Conservation (phyloP, 64 coral and sea anemone species). For the Actinia tenebrosa region DNA sequence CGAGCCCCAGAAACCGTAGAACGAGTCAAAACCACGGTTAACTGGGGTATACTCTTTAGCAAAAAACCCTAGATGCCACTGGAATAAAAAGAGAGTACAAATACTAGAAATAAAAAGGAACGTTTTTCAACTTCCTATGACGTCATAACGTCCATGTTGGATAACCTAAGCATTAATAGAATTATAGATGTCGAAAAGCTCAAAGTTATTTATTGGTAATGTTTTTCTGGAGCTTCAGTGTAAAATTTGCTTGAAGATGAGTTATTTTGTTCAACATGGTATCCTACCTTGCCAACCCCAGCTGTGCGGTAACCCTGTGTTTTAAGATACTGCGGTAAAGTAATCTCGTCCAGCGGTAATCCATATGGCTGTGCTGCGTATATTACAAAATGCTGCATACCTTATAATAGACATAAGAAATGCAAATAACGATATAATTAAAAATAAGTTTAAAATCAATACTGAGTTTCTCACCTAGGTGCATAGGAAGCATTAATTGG, state of each 20-base stretch:
- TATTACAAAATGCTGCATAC: slow-evolving; percentile 88
- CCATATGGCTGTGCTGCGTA: slow-evolving; percentile 82
- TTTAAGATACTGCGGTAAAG: slow-evolving; percentile 73
- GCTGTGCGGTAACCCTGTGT: slow-evolving; percentile 72
- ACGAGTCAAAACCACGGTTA: slow-evolving; percentile 81
- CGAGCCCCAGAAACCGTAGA: slow-evolving; percentile 77
- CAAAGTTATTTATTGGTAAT: too few relatives aligned
- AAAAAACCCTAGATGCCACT: slow-evolving; percentile 90
- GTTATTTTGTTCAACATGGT: not conserved
- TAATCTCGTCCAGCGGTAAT: slow-evolving; percentile 75
- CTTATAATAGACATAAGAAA: slow-evolving; percentile 15
- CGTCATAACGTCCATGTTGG: not conserved
- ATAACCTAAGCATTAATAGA: not conserved
- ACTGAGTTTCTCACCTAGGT: too few relatives aligned
- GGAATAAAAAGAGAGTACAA: not conserved
- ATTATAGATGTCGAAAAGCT: too few relatives aligned
- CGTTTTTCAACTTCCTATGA: too few relatives aligned
- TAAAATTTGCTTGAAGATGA: not conserved
- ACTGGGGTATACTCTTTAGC: slow-evolving; percentile 79
- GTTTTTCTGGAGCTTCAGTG: too few relatives aligned
- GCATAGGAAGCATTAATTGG: too few relatives aligned
- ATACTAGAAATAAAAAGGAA: too few relatives aligned
- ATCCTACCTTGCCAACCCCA: slow-evolving; percentile 69
- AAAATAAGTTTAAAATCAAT: too few relatives aligned
- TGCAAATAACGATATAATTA: too few relatives aligned